A percentile compares a stretch with the other conserved stretches of the same genome.
Conservation (phyloP, 1,140 invertebrate genomes). For the Euschistus heros region DNA sequence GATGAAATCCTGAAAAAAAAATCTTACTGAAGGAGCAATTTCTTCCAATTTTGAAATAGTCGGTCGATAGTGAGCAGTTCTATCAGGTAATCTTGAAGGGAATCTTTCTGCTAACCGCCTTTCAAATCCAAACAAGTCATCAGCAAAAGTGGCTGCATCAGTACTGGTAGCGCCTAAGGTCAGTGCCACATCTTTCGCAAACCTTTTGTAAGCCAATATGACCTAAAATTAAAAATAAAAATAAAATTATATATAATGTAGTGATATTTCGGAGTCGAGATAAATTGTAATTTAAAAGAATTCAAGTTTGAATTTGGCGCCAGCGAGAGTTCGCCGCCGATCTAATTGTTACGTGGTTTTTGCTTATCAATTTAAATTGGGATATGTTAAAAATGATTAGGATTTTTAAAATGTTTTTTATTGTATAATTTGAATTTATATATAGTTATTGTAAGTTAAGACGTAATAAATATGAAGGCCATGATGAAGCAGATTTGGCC, state of each 20-base stretch:
- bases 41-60: conserved; percentile 37
- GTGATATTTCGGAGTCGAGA: too few relatives aligned
- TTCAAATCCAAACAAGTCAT: conserved; percentile 49
- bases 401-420: too few relatives aligned
- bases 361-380: too few relatives aligned
- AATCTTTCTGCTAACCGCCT: conserved; percentile 44
- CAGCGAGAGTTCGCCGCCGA: too few relatives aligned
- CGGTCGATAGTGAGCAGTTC: conserved; percentile 34
- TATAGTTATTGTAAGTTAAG: too few relatives aligned
- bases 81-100: conserved; percentile 34
- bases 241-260: neutral
- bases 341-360: too few relatives aligned
- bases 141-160: conserved; percentile 42
- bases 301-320: too few relatives aligned
- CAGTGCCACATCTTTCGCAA: conserved; percentile 43
- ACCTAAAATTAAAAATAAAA: conserved; percentile 33
- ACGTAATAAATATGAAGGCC: too few relatives aligned
- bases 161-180: conserved; percentile 40
- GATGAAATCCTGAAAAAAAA: conserved; percentile 13
- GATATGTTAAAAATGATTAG: too few relatives aligned
- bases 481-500: too few relatives aligned
- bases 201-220: conserved; percentile 43
- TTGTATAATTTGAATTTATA: too few relatives aligned
- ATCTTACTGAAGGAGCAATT: conserved; percentile 38
- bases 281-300: too few relatives aligned